phyloP scores from a whole-genome alignment of 2,113 vertebrate species.

The Melanostigma gelatinosum region DNA sequence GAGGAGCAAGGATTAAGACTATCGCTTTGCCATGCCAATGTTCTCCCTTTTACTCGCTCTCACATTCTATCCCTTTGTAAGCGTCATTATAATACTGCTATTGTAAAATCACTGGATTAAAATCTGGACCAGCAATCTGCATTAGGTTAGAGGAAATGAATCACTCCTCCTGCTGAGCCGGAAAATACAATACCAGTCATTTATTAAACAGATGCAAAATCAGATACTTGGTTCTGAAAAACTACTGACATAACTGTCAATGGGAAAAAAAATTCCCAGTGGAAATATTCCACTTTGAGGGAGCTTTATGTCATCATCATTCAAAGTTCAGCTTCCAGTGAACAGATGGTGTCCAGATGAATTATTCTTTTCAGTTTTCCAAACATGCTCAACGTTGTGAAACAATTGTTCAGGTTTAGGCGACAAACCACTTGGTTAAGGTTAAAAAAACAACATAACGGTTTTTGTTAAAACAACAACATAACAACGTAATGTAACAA shows the following conservation, averaged over 20 bases:
- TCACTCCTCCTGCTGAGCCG: conserved; percentile 1
- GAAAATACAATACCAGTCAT: background rate
- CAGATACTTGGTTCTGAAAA: conserved; percentile 14
- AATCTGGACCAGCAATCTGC: conserved; percentile 45
- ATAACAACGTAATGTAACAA: background rate
- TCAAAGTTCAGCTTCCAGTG: conserved; percentile 1
- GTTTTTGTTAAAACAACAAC: no score
- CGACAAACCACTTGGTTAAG: no score
- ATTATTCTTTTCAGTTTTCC: conserved; percentile 5
- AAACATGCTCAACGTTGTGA: background rate
- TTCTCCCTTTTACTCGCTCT: conserved; percentile 41
- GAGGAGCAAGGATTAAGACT: conserved; percentile 64
- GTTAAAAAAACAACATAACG: no score
- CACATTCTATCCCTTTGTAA: conserved; percentile 39
- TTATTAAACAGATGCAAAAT: conserved; percentile 56
- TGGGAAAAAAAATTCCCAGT: conserved; percentile 26
- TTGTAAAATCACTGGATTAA: conserved; percentile 55
- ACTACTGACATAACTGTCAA: conserved; percentile 3
- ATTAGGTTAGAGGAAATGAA: conserved; percentile 15
- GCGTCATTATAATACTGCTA: conserved; percentile 47
- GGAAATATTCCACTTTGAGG: conserved; percentile 17
- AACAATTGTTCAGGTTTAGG: no score
- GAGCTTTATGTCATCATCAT: conserved; percentile 2
- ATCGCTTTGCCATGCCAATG: conserved; percentile 42
- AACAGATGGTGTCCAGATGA: conserved; percentile 25